A percentile compares a stretch with the other conserved stretches of the same genome.
These are phyloP conservation scores for Chaetodon trifascialis DNA, from an alignment of 2,113 vertebrate genomes.

Conservation along the genomic window DNA sequence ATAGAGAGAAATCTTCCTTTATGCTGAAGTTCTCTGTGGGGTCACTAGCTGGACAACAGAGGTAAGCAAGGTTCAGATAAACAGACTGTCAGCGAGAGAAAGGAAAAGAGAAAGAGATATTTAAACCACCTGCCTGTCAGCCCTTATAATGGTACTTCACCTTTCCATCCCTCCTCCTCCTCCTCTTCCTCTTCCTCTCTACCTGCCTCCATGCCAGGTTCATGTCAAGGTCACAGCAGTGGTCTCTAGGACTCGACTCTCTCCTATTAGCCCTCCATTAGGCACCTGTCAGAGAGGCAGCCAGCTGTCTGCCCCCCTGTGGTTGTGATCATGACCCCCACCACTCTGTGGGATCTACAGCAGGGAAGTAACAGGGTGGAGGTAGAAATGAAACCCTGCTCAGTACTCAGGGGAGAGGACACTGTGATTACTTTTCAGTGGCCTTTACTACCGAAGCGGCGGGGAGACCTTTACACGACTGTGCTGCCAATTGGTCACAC, in stretches of 20 bases:
- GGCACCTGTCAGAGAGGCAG: constrained; percentile 63
- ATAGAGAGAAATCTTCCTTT: background rate
- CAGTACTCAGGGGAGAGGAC: constrained; percentile 52
- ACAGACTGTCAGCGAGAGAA: background rate
- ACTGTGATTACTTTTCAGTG: constrained; percentile 68
- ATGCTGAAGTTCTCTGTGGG: background rate
- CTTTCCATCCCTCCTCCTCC: constrained; percentile 17
- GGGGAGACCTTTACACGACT: constrained; percentile 19
- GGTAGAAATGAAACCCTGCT: constrained; percentile 60
- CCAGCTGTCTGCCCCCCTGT: constrained; percentile 60
- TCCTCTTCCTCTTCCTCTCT: constrained; percentile 22
- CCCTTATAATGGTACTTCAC: constrained; percentile 27
- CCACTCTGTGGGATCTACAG: constrained; percentile 56
- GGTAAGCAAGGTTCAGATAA: constrained; percentile 7
- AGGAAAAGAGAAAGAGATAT: constrained; percentile 7
- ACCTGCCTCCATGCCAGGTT: constrained; percentile 48
- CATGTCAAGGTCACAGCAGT: constrained; percentile 64
- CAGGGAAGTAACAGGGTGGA: constrained; percentile 47
- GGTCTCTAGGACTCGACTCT: constrained; percentile 48
- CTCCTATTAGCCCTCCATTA: constrained; percentile 73
- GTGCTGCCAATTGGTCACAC: constrained; percentile 43
- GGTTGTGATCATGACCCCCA: constrained; percentile 65
- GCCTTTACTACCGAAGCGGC: constrained; percentile 41
- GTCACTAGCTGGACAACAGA: background rate
- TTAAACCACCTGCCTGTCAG: constrained; percentile 40